Percentiles rank a stretch among this genome's conserved stretches.
phyloP scores from a whole-genome alignment of 1,140 invertebrate species.

The Aphelenchoides avenae region DNA sequence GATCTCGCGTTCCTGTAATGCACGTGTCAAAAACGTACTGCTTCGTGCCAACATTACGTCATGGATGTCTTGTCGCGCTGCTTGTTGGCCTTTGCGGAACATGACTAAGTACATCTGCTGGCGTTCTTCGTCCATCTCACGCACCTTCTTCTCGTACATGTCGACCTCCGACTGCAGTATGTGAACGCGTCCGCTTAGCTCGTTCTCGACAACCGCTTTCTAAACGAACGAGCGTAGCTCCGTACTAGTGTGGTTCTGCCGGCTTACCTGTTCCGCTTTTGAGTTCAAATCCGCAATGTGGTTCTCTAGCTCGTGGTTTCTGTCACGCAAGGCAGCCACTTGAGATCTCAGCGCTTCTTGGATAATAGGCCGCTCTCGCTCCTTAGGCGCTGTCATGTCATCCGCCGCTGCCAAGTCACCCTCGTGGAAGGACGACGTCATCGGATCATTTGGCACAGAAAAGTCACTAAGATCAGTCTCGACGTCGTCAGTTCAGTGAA shows the following conservation, averaged over 20 bases:
- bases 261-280: conserved; percentile 5
- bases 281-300: conserved; percentile 23
- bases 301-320: conserved; percentile 17
- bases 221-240: conserved; percentile 1
- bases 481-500: too few relatives aligned
- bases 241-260: too few relatives aligned
- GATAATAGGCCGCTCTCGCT: conserved; percentile 12
- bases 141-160: conserved; percentile 56
- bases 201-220: conserved; percentile 15
- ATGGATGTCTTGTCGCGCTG: conserved; percentile 40
- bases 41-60: conserved; percentile 25
- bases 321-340: conserved; percentile 19
- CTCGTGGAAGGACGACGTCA: too few relatives aligned
- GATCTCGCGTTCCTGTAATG: conserved; percentile 38
- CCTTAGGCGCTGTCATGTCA: too few relatives aligned
- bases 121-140: conserved; percentile 53
- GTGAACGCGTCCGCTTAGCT: conserved; percentile 12
- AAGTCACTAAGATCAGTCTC: too few relatives aligned
- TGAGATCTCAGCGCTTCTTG: conserved; percentile 36
- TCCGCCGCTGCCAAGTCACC: too few relatives aligned
- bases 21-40: conserved; percentile 7
- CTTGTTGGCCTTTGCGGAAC: conserved; percentile 58
- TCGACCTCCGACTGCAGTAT: conserved; percentile 36
- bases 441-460: too few relatives aligned
- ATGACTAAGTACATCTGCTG: conserved; percentile 57